Evolutionary conservation across 2,888 invertebrate species (phyloP).

Genomic region (Agrotis segetum): DNA sequence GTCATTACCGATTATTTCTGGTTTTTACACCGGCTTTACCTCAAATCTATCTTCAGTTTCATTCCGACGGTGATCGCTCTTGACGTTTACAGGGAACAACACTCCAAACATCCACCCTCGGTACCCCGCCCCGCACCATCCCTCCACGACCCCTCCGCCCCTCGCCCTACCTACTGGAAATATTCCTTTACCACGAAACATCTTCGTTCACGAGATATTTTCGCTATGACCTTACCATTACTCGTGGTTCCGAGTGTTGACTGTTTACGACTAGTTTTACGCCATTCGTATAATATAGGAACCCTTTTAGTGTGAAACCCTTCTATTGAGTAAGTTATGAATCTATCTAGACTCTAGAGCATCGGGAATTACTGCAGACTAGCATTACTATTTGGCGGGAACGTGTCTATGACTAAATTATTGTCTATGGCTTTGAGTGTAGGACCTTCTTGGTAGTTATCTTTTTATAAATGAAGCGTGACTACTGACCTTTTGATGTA

Average conservation of each 20-base stretch:
- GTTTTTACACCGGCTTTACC: constrained; percentile 68
- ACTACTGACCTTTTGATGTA: not conserved
- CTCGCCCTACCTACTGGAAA: constrained; percentile 59
- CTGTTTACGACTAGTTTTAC: constrained; percentile 60
- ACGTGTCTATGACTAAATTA: constrained; percentile 43
- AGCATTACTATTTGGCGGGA: constrained; percentile 14
- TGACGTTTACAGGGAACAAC: constrained; percentile 88
- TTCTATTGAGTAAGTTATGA: constrained; percentile 34
- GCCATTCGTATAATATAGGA: constrained; percentile 51
- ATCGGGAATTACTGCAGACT: constrained; percentile 41
- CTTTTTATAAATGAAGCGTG: constrained; percentile 1
- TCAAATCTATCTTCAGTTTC: constrained; percentile 77
- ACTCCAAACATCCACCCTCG: constrained; percentile 72
- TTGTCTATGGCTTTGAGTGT: constrained; percentile 18
- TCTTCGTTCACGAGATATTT: constrained; percentile 67
- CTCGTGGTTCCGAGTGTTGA: constrained; percentile 47
- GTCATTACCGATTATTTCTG: constrained; percentile 70
- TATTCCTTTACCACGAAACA: constrained; percentile 66
- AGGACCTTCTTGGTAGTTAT: not conserved
- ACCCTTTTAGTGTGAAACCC: constrained; percentile 47
- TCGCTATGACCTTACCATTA: constrained; percentile 61
- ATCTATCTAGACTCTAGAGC: constrained; percentile 44
- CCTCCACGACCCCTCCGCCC: constrained; percentile 41
- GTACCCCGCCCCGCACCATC: constrained; percentile 43
- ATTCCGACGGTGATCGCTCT: constrained; percentile 79